Percentiles rank a stretch among this genome's conserved stretches.
phyloP scores from a whole-genome alignment of 30 jellyfish, hydroid and myxozoan species.

The Rhopilema esculentum region DNA sequence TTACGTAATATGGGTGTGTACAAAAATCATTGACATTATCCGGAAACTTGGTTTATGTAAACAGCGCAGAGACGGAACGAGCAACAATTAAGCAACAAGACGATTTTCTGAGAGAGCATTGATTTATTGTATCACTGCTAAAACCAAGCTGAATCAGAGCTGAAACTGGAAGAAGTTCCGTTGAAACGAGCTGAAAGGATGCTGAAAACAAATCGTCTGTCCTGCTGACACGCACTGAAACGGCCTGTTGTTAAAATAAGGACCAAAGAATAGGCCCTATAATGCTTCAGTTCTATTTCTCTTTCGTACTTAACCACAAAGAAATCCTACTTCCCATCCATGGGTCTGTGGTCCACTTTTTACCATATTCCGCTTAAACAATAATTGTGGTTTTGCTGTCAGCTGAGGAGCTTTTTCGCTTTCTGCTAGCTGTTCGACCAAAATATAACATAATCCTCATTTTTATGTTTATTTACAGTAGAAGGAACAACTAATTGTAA shows the following conservation, averaged over 20 bases:
- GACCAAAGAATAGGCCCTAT: background rate
- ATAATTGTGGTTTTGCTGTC: background rate
- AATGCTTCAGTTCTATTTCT: background rate
- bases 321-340: background rate
- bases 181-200: conserved; percentile 24
- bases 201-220: background rate
- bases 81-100: too few relatives aligned
- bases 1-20: too few relatives aligned
- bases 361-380: background rate
- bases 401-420: background rate
- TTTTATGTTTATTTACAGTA: too few relatives aligned
- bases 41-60: too few relatives aligned
- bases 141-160: background rate
- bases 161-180: background rate
- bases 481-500: too few relatives aligned
- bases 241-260: background rate
- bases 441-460: too few relatives aligned
- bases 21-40: too few relatives aligned
- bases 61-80: too few relatives aligned
- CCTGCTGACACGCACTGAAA: conserved; percentile 1
- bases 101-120: background rate
- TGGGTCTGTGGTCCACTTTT: background rate
- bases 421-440: background rate
- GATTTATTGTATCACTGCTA: background rate
- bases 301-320: background rate